phyloP scores from a whole-genome alignment of 1,140 invertebrate genomes.

The Listronotus bonariensis region DNA sequence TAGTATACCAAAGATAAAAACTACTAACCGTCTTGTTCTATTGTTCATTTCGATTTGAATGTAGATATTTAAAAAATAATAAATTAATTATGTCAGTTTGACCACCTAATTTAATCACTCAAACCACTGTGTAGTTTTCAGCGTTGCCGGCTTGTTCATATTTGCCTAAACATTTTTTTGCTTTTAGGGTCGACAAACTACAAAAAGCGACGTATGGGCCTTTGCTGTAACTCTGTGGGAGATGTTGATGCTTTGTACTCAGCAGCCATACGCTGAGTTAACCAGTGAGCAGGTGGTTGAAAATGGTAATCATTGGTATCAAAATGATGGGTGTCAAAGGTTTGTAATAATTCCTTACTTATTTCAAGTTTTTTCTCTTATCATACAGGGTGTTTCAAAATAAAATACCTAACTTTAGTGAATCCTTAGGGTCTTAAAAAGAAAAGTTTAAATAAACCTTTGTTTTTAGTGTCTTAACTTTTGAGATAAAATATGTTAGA shows the following conservation, averaged over 20 bases:
- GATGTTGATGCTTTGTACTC: constrained; percentile 72
- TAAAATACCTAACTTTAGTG: too few relatives aligned
- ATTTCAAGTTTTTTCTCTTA: not conserved
- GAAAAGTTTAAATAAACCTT: too few relatives aligned
- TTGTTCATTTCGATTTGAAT: too few relatives aligned
- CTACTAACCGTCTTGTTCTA: too few relatives aligned
- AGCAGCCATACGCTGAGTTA: constrained; percentile 73
- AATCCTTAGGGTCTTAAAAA: too few relatives aligned
- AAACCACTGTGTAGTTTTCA: too few relatives aligned
- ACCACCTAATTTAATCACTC: too few relatives aligned
- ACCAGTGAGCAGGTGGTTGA: constrained; percentile 77
- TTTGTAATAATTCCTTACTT: constrained; percentile 4
- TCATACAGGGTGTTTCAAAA: too few relatives aligned
- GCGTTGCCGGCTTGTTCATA: too few relatives aligned
- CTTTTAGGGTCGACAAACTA: constrained; percentile 70
- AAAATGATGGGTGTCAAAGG: constrained; percentile 61
- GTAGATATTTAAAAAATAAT: too few relatives aligned
- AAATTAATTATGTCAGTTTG: too few relatives aligned
- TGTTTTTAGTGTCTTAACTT: not conserved
- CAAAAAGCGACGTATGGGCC: constrained; percentile 78
- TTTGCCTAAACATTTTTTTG: not conserved
- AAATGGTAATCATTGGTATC: constrained; percentile 72
- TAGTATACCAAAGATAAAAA: constrained; percentile 48
- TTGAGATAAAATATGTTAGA: not conserved
- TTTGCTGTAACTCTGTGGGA: constrained; percentile 82